Percentiles rank a stretch among this genome's conserved stretches.
Conservation (phyloP, 2,888 invertebrate species). For the Phyto melanocephala region DNA sequence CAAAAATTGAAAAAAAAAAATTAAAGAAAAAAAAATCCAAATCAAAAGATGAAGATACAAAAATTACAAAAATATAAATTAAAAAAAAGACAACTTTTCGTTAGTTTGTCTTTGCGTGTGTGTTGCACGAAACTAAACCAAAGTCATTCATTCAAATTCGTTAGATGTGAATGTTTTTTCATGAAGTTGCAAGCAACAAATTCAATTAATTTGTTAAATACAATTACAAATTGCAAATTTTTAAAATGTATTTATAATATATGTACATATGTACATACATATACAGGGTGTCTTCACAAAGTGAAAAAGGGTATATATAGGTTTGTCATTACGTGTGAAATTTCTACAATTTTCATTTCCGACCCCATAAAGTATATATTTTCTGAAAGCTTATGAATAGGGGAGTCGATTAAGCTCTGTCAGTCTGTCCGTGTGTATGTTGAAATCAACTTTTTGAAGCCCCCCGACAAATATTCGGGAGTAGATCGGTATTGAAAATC, state of each 20-base stretch:
- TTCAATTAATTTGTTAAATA: slow-evolving; percentile 29
- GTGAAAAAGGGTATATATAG: no score
- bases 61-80: neutral
- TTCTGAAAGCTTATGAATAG: no score
- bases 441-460: no score
- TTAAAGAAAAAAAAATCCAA: neutral
- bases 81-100: neutral
- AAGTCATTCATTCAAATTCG: slow-evolving; percentile 30
- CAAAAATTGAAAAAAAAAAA: neutral
- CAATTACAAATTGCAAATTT: slow-evolving; percentile 9
- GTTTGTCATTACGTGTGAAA: no score
- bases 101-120: neutral
- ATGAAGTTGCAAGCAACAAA: neutral
- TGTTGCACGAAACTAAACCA: slow-evolving; percentile 25
- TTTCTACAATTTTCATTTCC: no score
- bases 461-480: no score
- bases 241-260: neutral
- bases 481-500: no score
- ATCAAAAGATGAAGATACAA: slow-evolving; percentile 17
- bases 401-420: no score
- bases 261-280: no score
- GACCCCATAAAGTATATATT: no score
- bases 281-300: no score
- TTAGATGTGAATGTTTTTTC: slow-evolving; percentile 9
- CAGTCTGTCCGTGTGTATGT: no score